phyloP scores from a whole-genome alignment of 1,140 invertebrate species.

The Nephila pilipes region DNA sequence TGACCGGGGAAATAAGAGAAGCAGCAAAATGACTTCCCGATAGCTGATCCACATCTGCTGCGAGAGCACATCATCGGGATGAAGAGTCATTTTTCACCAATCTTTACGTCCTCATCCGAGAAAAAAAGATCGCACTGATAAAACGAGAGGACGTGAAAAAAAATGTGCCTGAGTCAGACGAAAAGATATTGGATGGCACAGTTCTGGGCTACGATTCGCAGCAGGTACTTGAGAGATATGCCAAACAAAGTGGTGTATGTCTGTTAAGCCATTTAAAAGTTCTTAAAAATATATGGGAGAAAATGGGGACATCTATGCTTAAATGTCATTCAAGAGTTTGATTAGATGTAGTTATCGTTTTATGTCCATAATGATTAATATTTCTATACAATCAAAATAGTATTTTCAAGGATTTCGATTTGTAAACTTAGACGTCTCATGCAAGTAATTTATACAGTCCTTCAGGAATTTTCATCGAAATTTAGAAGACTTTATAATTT shows the following conservation, averaged over 20 bases:
- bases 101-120: slow-evolving; percentile 34
- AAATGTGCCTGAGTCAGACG: background rate
- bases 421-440: too few species aligned
- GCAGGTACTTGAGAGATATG: slow-evolving; percentile 17
- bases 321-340: too few species aligned
- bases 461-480: too few species aligned
- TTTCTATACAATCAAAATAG: too few species aligned
- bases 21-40: slow-evolving; percentile 51
- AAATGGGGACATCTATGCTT: too few species aligned
- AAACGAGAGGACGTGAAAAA: background rate
- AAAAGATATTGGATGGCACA: slow-evolving; percentile 47
- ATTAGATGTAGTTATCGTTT: too few species aligned
- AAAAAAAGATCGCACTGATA: slow-evolving; percentile 50
- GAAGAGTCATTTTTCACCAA: slow-evolving; percentile 58
- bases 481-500: too few species aligned
- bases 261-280: background rate
- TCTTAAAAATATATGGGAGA: too few species aligned
- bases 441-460: too few species aligned
- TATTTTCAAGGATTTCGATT: too few species aligned
- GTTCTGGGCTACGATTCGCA: slow-evolving; percentile 16
- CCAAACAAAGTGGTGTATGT: background rate
- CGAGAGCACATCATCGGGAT: slow-evolving; percentile 47
- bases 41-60: slow-evolving; percentile 60
- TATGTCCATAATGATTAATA: too few species aligned
- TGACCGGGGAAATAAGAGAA: background rate